Evolutionary conservation across 2,113 vertebrate genomes (phyloP).

Genomic region (Rhagologus leucostigma): DNA sequence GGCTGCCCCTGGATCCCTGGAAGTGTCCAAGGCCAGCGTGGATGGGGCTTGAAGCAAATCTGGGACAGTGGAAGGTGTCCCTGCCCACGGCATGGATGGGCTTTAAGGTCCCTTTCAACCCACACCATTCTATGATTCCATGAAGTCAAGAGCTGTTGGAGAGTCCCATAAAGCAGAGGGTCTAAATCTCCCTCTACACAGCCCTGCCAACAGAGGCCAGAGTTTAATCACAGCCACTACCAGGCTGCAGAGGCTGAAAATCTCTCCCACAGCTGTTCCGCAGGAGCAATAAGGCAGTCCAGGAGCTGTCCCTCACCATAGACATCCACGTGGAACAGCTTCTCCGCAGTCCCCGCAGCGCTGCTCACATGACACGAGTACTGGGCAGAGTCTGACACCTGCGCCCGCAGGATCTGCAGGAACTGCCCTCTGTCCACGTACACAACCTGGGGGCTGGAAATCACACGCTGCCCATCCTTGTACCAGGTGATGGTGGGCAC

Average conservation of each 20-base stretch:
- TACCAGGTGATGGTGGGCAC: slow-evolving; percentile 89
- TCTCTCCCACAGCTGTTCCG: too few relatives aligned
- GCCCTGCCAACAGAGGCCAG: neutral
- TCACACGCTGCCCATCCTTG: slow-evolving; percentile 75
- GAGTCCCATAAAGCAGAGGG: neutral
- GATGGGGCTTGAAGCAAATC: neutral
- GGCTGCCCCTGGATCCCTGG: neutral
- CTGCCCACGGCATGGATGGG: neutral
- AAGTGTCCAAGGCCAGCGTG: neutral
- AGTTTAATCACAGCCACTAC: neutral
- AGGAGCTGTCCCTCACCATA: slow-evolving; percentile 75
- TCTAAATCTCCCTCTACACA: neutral
- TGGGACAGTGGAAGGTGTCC: neutral
- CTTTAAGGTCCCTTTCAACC: neutral
- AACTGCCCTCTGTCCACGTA: slow-evolving; percentile 86
- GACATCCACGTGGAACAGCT: slow-evolving; percentile 81
- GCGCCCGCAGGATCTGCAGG: slow-evolving; percentile 84
- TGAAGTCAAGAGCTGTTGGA: neutral
- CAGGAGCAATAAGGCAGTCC: neutral
- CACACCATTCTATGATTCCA: neutral
- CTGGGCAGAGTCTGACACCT: slow-evolving; percentile 80
- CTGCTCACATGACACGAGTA: slow-evolving; percentile 84
- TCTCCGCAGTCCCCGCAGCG: slow-evolving; percentile 82
- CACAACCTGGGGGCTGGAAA: slow-evolving; percentile 78
- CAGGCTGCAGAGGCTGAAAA: neutral